A percentile compares a stretch with the other conserved stretches of the same genome.
These are phyloP conservation scores for Selene dorsalis DNA, from an alignment of 2,797 vertebrate species.

Conservation along the genomic window DNA sequence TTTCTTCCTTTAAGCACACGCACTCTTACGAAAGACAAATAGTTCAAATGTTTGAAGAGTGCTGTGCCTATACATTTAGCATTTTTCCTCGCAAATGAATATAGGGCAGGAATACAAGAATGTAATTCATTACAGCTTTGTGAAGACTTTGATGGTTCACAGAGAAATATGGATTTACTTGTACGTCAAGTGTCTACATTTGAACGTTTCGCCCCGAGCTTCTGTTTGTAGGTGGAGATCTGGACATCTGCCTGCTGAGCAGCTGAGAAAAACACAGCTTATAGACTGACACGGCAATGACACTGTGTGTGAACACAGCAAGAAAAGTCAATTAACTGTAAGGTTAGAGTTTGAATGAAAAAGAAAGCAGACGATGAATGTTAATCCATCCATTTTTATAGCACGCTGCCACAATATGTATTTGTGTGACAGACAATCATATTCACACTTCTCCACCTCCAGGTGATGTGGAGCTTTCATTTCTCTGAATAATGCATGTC, in stretches of 20 bases:
- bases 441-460: neutral
- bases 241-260: slow-evolving; percentile 13
- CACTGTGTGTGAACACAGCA: neutral
- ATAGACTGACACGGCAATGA: slow-evolving; percentile 37
- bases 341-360: slow-evolving; percentile 14
- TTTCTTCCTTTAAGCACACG: slow-evolving; percentile 35
- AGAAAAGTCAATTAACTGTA: slow-evolving; percentile 18
- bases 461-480: neutral
- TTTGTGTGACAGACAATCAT: neutral
- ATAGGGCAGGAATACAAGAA: neutral
- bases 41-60: slow-evolving; percentile 7
- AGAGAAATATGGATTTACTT: slow-evolving; percentile 1
- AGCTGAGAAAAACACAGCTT: neutral
- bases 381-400: neutral
- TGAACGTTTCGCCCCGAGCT: slow-evolving; percentile 4
- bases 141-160: neutral
- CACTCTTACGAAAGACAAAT: slow-evolving; percentile 13
- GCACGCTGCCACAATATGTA: neutral
- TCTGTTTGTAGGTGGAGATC: slow-evolving; percentile 10
- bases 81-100: neutral
- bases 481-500: neutral
- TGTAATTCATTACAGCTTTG: slow-evolving; percentile 7
- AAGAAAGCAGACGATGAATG: neutral
- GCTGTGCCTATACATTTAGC: neutral
- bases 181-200: neutral